Base-by-base conservation (phyloP, 1,140 invertebrate species). In the Drosophila auraria region DNA sequence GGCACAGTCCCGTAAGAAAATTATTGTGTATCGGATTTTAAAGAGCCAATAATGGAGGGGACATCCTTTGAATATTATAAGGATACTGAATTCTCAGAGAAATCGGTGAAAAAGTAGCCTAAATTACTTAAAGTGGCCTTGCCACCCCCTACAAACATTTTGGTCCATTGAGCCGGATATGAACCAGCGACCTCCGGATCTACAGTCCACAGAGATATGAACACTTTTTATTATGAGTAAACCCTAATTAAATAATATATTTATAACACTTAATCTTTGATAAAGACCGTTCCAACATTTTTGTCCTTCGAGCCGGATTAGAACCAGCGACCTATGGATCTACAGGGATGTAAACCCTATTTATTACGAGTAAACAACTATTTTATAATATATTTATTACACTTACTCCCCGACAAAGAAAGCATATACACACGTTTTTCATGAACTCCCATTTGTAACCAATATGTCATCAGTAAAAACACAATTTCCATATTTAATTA, bases 1-100 rank as follows among this genome's bases (percentile, higher is more conserved):
- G 72, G 53, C 64, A 40, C 44, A 47, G 73, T 33, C 53, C 44
- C 44, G 11, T 54, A 76, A 53, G 50, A 57, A 51, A 51, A 58
- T 60, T 50, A 72, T 72, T 73, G 66, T 12, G 11, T 59, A 51
- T 47, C 44, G 17, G 9, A 20, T 20, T 56, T 59, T 36, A 71
- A 71, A 59, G 53, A 12, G 15, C 6, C 11, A 17, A 20, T n/a
- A 5, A 45, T 2, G 6, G 1, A 4, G n/a, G 6, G 11, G 38
- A 17, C 11, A 11, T 51, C 14, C 30, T 14, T 40, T 25, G 3
- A 23, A 25, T 27, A 8, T 20, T 3, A 12, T 1, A 54, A 20
- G 30, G 12, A 23, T 56, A 23, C 6, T 14, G 17, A 0, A 15
- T 15, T 56, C 2, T 1, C 0, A 5, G 2, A 5, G 12, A 23